phyloP scores from a whole-genome alignment of 2,888 invertebrate genomes.

The Drosophila cyrtoloma region DNA sequence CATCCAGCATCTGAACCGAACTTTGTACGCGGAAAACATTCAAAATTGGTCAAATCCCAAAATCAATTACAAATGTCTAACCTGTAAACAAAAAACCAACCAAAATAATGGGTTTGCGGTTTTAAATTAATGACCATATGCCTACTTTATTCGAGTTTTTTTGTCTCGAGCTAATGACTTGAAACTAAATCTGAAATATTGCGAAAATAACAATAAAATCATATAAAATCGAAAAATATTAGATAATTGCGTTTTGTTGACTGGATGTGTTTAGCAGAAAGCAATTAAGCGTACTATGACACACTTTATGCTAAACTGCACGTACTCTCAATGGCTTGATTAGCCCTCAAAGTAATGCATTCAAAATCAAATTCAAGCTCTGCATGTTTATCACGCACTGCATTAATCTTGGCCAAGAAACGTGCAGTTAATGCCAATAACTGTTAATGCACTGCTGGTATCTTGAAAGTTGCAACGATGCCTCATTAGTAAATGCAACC shows the following conservation, averaged over 20 bases:
- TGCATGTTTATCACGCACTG: conserved; percentile 48
- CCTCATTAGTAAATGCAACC: conserved; percentile 1
- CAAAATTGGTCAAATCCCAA: neutral
- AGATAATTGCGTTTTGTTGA: neutral
- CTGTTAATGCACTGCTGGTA: neutral
- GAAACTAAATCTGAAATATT: conserved; percentile 10
- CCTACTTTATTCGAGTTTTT: conserved; percentile 9
- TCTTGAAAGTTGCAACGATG: neutral
- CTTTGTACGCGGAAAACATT: conserved; percentile 63
- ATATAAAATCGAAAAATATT: neutral
- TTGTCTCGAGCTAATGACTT: neutral
- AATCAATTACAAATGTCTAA: neutral
- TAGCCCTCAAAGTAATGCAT: conserved; percentile 12
- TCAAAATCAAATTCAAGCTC: conserved; percentile 42
- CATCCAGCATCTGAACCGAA: conserved; percentile 33
- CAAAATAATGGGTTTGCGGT: conserved; percentile 8
- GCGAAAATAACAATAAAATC: neutral
- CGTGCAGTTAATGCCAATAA: conserved; percentile 43
- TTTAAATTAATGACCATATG: conserved; percentile 20
- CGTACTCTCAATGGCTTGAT: conserved; percentile 27
- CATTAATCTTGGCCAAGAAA: conserved; percentile 43
- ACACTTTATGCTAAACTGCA: conserved; percentile 31
- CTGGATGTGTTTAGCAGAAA: neutral
- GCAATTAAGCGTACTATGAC: neutral
- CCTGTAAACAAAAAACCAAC: conserved; percentile 4